A percentile compares a stretch with the other conserved stretches of the same genome.
Evolutionary conservation across 2,113 vertebrate species (phyloP).

Genomic region (Platysternon megacephalum): DNA sequence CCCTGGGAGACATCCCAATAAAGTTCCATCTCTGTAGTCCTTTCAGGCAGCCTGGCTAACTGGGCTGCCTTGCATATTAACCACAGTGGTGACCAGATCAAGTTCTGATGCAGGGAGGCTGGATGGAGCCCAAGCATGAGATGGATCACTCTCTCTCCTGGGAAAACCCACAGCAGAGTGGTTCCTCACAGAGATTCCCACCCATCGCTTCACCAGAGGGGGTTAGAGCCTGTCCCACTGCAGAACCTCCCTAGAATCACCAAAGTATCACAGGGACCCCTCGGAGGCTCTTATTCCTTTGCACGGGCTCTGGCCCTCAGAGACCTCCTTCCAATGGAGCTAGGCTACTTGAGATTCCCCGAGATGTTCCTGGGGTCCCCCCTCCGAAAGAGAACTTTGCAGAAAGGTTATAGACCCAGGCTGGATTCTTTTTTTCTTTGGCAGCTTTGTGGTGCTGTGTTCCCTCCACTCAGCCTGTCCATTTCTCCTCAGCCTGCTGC

Average conservation of each 20-base stretch:
- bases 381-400: background rate
- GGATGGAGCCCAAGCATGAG: background rate
- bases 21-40: background rate
- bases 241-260: background rate
- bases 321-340: background rate
- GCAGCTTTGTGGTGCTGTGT: background rate
- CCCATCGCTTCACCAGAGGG: background rate
- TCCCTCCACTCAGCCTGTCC: background rate
- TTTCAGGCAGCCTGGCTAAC: background rate
- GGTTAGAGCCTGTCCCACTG: accelerated
- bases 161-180: background rate
- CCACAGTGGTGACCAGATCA: background rate
- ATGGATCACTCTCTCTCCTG: accelerated
- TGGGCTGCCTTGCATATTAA: background rate
- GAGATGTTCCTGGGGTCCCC: background rate
- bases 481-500: background rate
- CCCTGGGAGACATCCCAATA: background rate
- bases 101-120: background rate
- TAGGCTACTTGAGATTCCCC: background rate
- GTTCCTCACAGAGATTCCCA: background rate
- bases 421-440: background rate
- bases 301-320: background rate
- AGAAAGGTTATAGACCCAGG: background rate
- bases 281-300: background rate
- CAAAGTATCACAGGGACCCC: background rate